Base-by-base conservation (phyloP, 2,797 vertebrate species). In the Trichosurus vulpecula region DNA sequence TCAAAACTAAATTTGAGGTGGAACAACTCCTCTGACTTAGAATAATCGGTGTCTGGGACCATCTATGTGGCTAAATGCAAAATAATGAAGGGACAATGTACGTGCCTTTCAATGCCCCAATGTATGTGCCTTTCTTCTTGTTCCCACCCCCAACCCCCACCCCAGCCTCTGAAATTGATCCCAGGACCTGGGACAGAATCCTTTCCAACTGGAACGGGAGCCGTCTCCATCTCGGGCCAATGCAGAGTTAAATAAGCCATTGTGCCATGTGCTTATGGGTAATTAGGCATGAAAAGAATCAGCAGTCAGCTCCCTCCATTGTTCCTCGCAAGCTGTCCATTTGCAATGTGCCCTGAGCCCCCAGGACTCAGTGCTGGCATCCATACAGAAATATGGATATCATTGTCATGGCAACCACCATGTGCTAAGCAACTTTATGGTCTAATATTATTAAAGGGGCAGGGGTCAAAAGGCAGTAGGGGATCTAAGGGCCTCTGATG, bases 201-300 rank as follows among this genome's bases (percentile, higher is more conserved):
- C 95, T 96, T 98, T 97, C 98, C 98, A 94, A 95, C 97, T 98
- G 98, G 98, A 98, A 95, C 14, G 27, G 29, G 97, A 52, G 95
- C 95, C 4, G 95, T 98, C 98, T 98, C 98, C 52, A 58, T 95
- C 97, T 95, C 0, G 54, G 98, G 98, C 98, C 98, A 98, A 74
- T 5, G 4, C 98, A 91, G 97, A 97, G 98, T 98, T 97, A 81
- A 97, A 98, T 97, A 97, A 98, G 98, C 96, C 97, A 92, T 96
- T 29, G 54, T 98, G 98, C 98, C 98, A 98, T 97, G 97, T 54
- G 93, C 98, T 98, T 53, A 92, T 94, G 98, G 98, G 96, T 98
- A 98, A 98, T 98, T 97, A 97, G 98, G 98, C 98, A 98, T 98
- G 98, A 98, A 98, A 97, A 97, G 96, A 98, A 97, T 94, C 97